Conservation (phyloP, 2,797 vertebrate species). For the Macrochelys suwanniensis region DNA sequence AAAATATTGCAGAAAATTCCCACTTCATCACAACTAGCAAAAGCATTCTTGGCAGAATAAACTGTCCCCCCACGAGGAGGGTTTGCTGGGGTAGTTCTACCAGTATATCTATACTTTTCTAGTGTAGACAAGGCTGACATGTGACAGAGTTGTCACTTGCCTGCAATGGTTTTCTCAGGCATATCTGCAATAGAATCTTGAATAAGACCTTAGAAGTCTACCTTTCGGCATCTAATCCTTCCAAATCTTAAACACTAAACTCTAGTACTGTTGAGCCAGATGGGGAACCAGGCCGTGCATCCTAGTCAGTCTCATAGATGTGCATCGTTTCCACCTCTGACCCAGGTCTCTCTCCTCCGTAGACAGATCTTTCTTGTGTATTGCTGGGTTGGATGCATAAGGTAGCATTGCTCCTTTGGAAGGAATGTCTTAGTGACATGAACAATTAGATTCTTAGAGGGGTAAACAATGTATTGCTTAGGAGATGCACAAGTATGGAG, state of each 20-base stretch:
- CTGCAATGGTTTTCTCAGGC: background rate
- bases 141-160: background rate
- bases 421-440: background rate
- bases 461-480: background rate
- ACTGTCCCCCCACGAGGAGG: no score
- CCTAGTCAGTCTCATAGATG: background rate
- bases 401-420: background rate
- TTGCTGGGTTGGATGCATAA: background rate
- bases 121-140: no score
- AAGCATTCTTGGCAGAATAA: no score
- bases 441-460: background rate
- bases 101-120: no score
- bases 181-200: background rate
- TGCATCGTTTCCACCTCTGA: background rate
- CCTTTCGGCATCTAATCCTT: background rate
- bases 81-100: no score
- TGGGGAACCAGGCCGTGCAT: background rate
- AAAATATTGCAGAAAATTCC: no score
- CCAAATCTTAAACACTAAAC: background rate
- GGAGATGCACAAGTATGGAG: no score
- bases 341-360: background rate
- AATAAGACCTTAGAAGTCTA: background rate
- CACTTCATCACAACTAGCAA: no score
- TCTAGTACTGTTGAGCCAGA: background rate
- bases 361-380: background rate